Evolutionary conservation across 92 coral and sea anemone genomes (phyloP).

Genomic region (Porites evermanni): DNA sequence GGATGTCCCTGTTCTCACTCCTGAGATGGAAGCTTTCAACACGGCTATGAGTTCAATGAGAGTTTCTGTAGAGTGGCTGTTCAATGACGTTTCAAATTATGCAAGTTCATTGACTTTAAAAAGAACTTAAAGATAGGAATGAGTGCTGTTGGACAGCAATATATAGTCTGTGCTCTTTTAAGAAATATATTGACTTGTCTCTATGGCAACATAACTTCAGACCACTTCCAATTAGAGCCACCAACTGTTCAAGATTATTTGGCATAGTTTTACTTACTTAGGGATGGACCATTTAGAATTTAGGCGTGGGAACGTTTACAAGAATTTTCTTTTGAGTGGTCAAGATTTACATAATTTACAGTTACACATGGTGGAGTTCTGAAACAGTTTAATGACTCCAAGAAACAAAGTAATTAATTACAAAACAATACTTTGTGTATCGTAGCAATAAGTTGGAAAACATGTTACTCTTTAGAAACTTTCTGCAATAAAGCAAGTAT

Average conservation of each 20-base stretch:
- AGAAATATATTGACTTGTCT: constrained; percentile 19
- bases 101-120: neutral
- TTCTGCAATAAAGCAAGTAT: constrained; percentile 12
- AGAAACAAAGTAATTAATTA: neutral
- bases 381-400: neutral
- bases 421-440: neutral
- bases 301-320: neutral
- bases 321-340: too few relatives aligned
- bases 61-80: constrained; percentile 30
- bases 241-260: constrained; percentile 34
- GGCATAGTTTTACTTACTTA: neutral
- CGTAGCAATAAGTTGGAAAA: neutral
- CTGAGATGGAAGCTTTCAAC: constrained; percentile 23
- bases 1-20: constrained; percentile 20
- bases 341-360: too few relatives aligned
- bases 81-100: constrained; percentile 12
- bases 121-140: constrained; percentile 6
- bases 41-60: constrained; percentile 17
- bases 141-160: constrained; percentile 13
- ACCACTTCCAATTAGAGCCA: constrained; percentile 8
- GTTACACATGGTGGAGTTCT: too few relatives aligned
- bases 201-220: constrained; percentile 21
- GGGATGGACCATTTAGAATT: neutral
- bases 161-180: constrained; percentile 18
- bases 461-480: constrained; percentile 5